A percentile compares a stretch with the other conserved stretches of the same genome.
phyloP scores from a whole-genome alignment of 2,888 invertebrate genomes.

The Mythimna vitellina region DNA sequence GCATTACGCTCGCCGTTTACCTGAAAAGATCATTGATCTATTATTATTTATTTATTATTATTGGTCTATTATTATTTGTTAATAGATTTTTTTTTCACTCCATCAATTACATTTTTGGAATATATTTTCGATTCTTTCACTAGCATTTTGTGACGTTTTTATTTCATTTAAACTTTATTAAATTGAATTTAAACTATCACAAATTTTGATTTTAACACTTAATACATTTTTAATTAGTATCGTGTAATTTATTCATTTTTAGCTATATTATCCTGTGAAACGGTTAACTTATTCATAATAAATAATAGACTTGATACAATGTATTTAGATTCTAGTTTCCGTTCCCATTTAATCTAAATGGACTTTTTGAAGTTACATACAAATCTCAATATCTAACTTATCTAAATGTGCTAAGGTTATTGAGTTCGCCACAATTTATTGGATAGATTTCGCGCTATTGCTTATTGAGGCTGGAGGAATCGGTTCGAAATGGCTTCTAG shows the following conservation, averaged over 20 bases:
- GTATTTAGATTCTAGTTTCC: constrained; percentile 1
- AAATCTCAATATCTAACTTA: constrained; percentile 47
- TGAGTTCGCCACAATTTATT: constrained; percentile 51
- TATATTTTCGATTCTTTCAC: neutral
- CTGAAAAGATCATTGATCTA: constrained; percentile 63
- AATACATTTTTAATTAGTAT: neutral
- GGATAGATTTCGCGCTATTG: constrained; percentile 45
- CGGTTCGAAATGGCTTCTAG: constrained; percentile 37
- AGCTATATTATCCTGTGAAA: too few species aligned
- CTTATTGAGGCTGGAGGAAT: constrained; percentile 28
- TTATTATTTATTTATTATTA: too few species aligned
- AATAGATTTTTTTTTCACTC: neutral
- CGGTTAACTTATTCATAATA: neutral
- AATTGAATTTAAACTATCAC: neutral
- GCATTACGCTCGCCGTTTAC: constrained; percentile 82
- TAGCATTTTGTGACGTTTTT: too few species aligned
- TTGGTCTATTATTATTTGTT: neutral
- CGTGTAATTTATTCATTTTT: too few species aligned
- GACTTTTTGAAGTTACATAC: constrained; percentile 32
- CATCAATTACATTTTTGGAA: neutral
- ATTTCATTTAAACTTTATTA: neutral
- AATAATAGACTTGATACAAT: neutral
- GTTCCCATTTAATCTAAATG: constrained; percentile 39
- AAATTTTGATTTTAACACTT: neutral
- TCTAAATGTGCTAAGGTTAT: constrained; percentile 47